Percentiles rank a stretch among this genome's conserved stretches.
These are phyloP conservation scores for Maniola hyperantus DNA, from an alignment of 2,888 invertebrate genomes.

Conservation along the genomic window DNA sequence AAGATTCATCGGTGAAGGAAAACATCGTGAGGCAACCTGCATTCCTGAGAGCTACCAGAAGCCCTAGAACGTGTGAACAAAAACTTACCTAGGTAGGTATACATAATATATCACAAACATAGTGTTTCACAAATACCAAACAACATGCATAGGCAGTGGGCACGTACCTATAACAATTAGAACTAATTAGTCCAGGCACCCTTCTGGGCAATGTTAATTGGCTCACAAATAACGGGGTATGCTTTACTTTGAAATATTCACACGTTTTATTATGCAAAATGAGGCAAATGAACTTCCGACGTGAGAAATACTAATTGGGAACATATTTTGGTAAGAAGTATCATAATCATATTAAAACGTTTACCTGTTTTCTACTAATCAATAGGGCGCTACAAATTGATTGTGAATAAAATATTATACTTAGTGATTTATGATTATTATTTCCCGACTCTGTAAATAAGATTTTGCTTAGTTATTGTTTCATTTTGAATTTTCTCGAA, in stretches of 20 bases:
- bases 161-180: slow-evolving; percentile 15
- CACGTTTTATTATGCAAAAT: slow-evolving; percentile 38
- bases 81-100: background rate
- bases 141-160: slow-evolving; percentile 9
- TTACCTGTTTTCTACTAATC: background rate
- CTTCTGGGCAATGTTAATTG: slow-evolving; percentile 36
- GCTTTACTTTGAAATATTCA: slow-evolving; percentile 36
- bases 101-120: background rate
- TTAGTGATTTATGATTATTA: too few species aligned
- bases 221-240: slow-evolving; percentile 34
- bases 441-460: too few species aligned
- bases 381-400: slow-evolving; percentile 6
- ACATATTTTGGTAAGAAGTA: slow-evolving; percentile 15
- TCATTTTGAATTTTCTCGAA: too few species aligned
- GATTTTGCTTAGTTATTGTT: too few species aligned
- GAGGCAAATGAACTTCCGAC: slow-evolving; percentile 41
- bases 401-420: too few species aligned
- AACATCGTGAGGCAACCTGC: too few species aligned
- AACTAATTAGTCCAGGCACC: slow-evolving; percentile 28
- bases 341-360: background rate
- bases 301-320: slow-evolving; percentile 36
- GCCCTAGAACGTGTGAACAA: background rate
- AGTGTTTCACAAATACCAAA: slow-evolving; percentile 12
- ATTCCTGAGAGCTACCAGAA: too few species aligned
- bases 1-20: too few species aligned